Evolutionary conservation across 2,113 vertebrate genomes (phyloP).

Genomic region (Turnix velox): DNA sequence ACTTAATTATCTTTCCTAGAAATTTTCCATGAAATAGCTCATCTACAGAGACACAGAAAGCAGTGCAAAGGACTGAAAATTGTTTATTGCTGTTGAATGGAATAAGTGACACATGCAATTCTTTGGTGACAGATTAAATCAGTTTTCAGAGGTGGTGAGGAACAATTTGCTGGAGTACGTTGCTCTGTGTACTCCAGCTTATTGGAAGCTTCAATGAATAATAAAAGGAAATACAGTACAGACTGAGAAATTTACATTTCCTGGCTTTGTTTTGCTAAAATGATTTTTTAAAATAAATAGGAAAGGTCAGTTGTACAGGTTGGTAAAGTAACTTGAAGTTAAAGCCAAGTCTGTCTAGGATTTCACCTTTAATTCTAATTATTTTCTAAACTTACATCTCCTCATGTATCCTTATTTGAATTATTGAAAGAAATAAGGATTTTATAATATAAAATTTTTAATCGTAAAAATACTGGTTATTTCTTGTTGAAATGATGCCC

Average conservation of each 20-base stretch:
- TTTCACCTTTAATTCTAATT: background rate
- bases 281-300: background rate
- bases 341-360: background rate
- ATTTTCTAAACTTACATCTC: background rate
- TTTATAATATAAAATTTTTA: background rate
- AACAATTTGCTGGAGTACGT: background rate
- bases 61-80: background rate
- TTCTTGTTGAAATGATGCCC: background rate
- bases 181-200: background rate
- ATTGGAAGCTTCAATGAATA: background rate
- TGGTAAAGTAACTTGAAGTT: background rate
- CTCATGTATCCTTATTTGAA: background rate
- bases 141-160: background rate
- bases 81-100: background rate
- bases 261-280: background rate
- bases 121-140: background rate
- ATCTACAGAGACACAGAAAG: background rate
- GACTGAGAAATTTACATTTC: fast-evolving
- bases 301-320: background rate
- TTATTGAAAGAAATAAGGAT: background rate
- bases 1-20: background rate
- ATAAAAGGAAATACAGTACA: background rate
- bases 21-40: background rate
- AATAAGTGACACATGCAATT: background rate
- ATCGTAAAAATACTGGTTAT: background rate